These are phyloP conservation scores for Tethea ocularis DNA, from an alignment of 2,888 invertebrate genomes.

Conservation along the genomic window DNA sequence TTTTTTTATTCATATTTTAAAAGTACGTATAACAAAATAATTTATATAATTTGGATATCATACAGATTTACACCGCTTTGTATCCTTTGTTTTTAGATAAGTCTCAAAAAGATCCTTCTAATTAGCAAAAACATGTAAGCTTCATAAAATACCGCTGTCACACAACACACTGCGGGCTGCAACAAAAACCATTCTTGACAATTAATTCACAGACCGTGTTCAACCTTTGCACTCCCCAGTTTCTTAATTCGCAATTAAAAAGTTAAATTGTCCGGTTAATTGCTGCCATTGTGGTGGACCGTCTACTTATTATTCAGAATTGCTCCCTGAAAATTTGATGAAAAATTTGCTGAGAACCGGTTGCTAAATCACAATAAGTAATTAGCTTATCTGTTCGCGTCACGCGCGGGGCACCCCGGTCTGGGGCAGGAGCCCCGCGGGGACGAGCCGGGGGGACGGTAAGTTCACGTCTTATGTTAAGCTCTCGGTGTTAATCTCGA, in stretches of 20 bases:
- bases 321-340: constrained; percentile 64
- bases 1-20: not conserved
- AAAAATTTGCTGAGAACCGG: constrained; percentile 66
- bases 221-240: constrained; percentile 71
- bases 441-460: constrained; percentile 25
- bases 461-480: constrained; percentile 65
- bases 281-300: constrained; percentile 74
- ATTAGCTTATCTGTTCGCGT: constrained; percentile 78
- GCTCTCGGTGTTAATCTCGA: constrained; percentile 69
- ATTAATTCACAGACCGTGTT: constrained; percentile 62
- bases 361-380: constrained; percentile 75
- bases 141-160: constrained; percentile 2
- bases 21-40: not conserved
- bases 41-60: no score
- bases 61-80: no score
- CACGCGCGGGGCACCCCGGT: constrained; percentile 53
- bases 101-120: not conserved
- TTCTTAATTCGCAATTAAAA: constrained; percentile 79
- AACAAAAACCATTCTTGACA: constrained; percentile 51
- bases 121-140: constrained; percentile 5
- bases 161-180: constrained; percentile 9
- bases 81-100: not conserved
- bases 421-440: constrained; percentile 20
- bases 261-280: constrained; percentile 81
- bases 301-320: constrained; percentile 72